phyloP scores from a whole-genome alignment of 1,140 invertebrate genomes.

The Drosophila lacteicornis region DNA sequence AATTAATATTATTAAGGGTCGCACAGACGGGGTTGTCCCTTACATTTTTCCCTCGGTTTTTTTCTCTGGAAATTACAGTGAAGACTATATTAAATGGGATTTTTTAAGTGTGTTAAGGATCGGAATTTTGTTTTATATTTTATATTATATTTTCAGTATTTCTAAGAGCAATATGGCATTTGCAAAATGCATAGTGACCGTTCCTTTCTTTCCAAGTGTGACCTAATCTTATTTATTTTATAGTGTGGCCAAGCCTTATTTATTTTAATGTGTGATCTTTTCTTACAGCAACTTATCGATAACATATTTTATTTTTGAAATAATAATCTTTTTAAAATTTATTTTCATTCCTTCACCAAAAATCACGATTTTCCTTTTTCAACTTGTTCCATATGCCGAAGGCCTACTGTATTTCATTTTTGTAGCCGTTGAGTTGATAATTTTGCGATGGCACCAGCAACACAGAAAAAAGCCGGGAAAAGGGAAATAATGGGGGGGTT shows the following conservation, averaged over 20 bases:
- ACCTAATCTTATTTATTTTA: neutral
- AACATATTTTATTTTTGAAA: neutral
- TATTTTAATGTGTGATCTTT: too few relatives aligned
- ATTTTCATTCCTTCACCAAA: neutral
- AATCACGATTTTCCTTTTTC: neutral
- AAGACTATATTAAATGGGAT: neutral
- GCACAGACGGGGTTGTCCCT: slow-evolving; percentile 46
- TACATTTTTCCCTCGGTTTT: slow-evolving; percentile 15
- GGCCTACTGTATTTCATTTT: slow-evolving; percentile 12
- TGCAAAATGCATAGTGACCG: neutral
- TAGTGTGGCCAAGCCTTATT: neutral
- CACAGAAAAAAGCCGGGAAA: neutral
- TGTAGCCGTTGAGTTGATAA: slow-evolving; percentile 66
- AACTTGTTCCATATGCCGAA: neutral
- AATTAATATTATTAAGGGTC: slow-evolving; percentile 82
- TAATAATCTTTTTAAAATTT: neutral
- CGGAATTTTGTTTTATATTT: neutral
- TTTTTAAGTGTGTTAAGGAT: neutral
- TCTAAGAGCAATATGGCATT: neutral
- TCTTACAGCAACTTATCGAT: too few relatives aligned
- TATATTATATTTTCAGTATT: neutral
- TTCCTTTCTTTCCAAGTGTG: neutral
- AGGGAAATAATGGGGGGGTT: slow-evolving; percentile 3
- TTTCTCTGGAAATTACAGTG: slow-evolving; percentile 7
- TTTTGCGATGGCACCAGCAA: slow-evolving; percentile 59